Evolutionary conservation across 2,797 vertebrate genomes (phyloP).

Genomic region (Meda fulgida): DNA sequence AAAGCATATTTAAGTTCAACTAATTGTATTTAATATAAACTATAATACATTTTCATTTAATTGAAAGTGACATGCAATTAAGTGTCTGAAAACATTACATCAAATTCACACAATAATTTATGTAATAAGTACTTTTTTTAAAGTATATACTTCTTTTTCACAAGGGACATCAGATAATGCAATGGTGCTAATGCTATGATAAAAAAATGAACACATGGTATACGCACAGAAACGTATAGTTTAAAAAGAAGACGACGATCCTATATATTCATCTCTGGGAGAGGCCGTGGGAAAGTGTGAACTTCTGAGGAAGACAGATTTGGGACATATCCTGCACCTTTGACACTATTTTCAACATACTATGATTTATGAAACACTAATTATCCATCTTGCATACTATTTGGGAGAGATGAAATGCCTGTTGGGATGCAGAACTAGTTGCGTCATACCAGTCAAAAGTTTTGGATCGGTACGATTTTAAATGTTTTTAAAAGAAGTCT

Average conservation of each 20-base stretch:
- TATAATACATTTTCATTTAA: background rate
- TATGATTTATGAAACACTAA: background rate
- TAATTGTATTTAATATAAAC: background rate
- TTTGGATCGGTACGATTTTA: too few relatives aligned
- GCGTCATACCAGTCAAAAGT: too few relatives aligned
- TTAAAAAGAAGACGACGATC: background rate
- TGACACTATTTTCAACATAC: background rate
- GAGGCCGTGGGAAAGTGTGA: background rate
- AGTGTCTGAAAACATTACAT: background rate
- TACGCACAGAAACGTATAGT: background rate
- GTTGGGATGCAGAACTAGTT: background rate
- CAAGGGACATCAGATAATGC: background rate
- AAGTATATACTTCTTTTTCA: too few relatives aligned
- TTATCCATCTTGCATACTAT: background rate
- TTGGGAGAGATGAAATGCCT: background rate
- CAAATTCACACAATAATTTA: too few relatives aligned
- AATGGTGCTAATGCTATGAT: background rate
- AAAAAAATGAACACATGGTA: background rate
- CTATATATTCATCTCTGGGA: background rate
- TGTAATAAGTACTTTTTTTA: too few relatives aligned
- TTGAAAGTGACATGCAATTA: background rate
- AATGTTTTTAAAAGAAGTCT: too few relatives aligned
- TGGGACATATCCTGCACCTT: background rate
- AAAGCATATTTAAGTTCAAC: too few relatives aligned
- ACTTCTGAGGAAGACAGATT: slow-evolving; percentile 3